Conservation (phyloP, 1,140 invertebrate genomes). For the Oscheius sp. region DNA sequence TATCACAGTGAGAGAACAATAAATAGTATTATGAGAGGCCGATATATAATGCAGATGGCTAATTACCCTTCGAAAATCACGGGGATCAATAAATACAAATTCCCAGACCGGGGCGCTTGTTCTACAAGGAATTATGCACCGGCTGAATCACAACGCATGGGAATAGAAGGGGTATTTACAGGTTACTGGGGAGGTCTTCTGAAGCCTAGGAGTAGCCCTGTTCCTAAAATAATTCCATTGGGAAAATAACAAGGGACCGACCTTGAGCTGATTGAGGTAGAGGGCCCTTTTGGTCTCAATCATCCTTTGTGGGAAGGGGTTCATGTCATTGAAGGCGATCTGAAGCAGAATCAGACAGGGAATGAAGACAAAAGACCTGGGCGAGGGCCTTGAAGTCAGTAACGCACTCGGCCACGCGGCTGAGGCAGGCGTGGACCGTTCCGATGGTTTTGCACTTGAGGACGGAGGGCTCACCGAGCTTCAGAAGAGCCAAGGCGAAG, state of each 20-base stretch:
- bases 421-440: conserved; percentile 35
- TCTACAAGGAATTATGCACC: neutral
- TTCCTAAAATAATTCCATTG: too few relatives aligned
- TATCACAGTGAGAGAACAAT: too few relatives aligned
- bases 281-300: conserved; percentile 61
- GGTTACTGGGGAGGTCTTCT: neutral
- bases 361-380: conserved; percentile 31
- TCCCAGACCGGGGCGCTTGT: too few relatives aligned
- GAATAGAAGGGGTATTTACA: neutral
- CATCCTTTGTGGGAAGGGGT: conserved; percentile 64
- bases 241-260: too few relatives aligned
- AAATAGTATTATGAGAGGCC: too few relatives aligned
- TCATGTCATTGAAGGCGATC: conserved; percentile 65
- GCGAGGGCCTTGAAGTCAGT: conserved; percentile 36
- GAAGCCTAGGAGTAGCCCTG: conserved; percentile 5
- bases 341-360: conserved; percentile 39
- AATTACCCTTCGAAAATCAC: too few relatives aligned
- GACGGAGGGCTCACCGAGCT: conserved; percentile 65
- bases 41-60: too few relatives aligned
- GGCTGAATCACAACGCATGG: neutral
- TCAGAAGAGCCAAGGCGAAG: conserved; percentile 67
- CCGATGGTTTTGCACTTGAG: conserved; percentile 59
- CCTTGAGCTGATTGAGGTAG: conserved; percentile 35
- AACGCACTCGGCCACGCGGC: conserved; percentile 19
- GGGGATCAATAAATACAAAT: too few relatives aligned